Evolutionary conservation across 2,113 vertebrate genomes (phyloP).

Genomic region (Seriola dumerili): DNA sequence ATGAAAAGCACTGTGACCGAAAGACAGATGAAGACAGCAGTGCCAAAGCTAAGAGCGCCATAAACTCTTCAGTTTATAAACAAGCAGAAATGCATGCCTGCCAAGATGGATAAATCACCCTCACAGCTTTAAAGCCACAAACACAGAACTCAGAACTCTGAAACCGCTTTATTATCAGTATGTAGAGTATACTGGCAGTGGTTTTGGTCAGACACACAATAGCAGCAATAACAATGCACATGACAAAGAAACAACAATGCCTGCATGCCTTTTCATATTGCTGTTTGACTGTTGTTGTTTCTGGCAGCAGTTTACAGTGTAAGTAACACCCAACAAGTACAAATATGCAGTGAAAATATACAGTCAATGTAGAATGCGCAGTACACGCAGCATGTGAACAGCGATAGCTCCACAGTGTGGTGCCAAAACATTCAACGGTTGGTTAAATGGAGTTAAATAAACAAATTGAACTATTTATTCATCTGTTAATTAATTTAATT

Average conservation of each 20-base stretch:
- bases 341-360: slow-evolving; percentile 1
- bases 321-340: slow-evolving; percentile 20
- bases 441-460: slow-evolving; percentile 13
- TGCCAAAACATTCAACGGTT: background rate
- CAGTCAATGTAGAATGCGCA: background rate
- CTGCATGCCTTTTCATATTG: slow-evolving; percentile 16
- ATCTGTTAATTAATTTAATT: slow-evolving; percentile 23
- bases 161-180: slow-evolving; percentile 55
- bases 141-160: slow-evolving; percentile 44
- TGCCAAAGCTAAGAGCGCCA: slow-evolving; percentile 56
- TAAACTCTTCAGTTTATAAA: slow-evolving; percentile 69
- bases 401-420: background rate
- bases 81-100: slow-evolving; percentile 57
- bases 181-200: slow-evolving; percentile 23
- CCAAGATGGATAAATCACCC: slow-evolving; percentile 71
- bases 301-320: slow-evolving; percentile 4
- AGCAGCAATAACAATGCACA: slow-evolving; percentile 23
- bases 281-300: slow-evolving; percentile 24
- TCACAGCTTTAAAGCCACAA: slow-evolving; percentile 51
- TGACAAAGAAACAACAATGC: slow-evolving; percentile 29
- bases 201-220: slow-evolving; percentile 44
- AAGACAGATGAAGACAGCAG: slow-evolving; percentile 56
- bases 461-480: slow-evolving; percentile 4
- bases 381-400: background rate
- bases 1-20: slow-evolving; percentile 7